phyloP scores from a whole-genome alignment of 2,113 vertebrate species.

The Trochalopteron elliotii region DNA sequence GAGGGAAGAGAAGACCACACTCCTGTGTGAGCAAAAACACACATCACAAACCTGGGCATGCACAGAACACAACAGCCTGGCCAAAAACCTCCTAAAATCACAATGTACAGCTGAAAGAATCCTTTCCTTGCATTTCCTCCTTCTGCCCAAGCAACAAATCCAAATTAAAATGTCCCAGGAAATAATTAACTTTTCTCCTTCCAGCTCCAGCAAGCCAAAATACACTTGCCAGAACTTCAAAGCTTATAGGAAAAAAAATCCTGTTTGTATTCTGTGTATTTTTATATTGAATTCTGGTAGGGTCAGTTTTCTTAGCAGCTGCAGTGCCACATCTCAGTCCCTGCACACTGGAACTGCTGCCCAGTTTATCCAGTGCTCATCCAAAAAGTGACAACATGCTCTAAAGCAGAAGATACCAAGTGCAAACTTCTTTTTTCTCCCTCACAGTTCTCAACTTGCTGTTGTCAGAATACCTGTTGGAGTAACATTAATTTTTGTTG shows the following conservation, averaged over 20 bases:
- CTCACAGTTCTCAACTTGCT: neutral
- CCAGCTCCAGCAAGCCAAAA: neutral
- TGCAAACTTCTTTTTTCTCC: neutral
- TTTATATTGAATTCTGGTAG: slow-evolving; percentile 20
- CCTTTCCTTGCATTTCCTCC: neutral
- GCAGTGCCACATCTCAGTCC: neutral
- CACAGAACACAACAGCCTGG: neutral
- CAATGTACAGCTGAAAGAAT: neutral
- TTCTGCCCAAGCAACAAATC: neutral
- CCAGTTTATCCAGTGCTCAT: neutral
- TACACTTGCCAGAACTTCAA: neutral
- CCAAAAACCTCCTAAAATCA: neutral
- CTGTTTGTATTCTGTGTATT: neutral
- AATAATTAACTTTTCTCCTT: neutral
- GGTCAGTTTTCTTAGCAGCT: slow-evolving; percentile 28
- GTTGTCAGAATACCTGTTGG: neutral
- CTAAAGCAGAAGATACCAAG: rapidly evolving
- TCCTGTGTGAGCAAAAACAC: neutral
- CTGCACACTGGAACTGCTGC: neutral
- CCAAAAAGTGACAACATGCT: neutral
- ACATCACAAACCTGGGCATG: rapidly evolving
- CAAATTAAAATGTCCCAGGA: neutral
- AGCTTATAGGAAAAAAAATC: neutral
- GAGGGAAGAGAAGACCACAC: neutral
- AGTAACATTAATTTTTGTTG: slow-evolving; percentile 1